Conservation (phyloP, 2,797 vertebrate genomes). For the Esox masquinongy region DNA sequence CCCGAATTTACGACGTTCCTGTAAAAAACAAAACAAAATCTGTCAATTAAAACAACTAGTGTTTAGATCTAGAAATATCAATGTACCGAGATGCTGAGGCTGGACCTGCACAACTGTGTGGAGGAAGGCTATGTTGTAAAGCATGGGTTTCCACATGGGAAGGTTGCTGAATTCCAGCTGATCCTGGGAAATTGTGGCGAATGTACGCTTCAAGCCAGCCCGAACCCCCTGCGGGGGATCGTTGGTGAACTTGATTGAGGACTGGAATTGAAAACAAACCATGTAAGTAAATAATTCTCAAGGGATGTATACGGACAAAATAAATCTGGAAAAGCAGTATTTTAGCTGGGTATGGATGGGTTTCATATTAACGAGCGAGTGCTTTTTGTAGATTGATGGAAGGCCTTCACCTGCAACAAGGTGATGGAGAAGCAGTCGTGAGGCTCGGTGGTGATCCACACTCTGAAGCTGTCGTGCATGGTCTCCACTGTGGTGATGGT, state of each 20-base stretch:
- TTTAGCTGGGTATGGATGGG: not conserved
- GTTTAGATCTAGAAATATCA: not conserved
- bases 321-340: not conserved
- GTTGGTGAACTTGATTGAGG: slow-evolving; percentile 81
- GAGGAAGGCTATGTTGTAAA: slow-evolving; percentile 83
- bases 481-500: slow-evolving; percentile 68
- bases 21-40: slow-evolving; percentile 31
- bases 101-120: slow-evolving; percentile 78
- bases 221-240: slow-evolving; percentile 84
- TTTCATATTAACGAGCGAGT: not conserved
- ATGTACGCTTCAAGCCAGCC: slow-evolving; percentile 82
- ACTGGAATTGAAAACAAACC: slow-evolving; percentile 53
- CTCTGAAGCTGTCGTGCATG: slow-evolving; percentile 72
- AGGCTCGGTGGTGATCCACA: slow-evolving; percentile 85
- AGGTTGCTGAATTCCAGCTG: slow-evolving; percentile 77
- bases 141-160: slow-evolving; percentile 83
- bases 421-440: slow-evolving; percentile 82
- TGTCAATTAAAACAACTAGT: not conserved
- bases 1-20: slow-evolving; percentile 84
- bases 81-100: not conserved
- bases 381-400: not conserved
- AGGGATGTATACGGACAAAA: not conserved
- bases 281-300: slow-evolving; percentile 27
- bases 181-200: slow-evolving; percentile 80
- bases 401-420: slow-evolving; percentile 74